Conservation (phyloP, 2,797 vertebrate genomes). For the Oryzias sinensis region DNA sequence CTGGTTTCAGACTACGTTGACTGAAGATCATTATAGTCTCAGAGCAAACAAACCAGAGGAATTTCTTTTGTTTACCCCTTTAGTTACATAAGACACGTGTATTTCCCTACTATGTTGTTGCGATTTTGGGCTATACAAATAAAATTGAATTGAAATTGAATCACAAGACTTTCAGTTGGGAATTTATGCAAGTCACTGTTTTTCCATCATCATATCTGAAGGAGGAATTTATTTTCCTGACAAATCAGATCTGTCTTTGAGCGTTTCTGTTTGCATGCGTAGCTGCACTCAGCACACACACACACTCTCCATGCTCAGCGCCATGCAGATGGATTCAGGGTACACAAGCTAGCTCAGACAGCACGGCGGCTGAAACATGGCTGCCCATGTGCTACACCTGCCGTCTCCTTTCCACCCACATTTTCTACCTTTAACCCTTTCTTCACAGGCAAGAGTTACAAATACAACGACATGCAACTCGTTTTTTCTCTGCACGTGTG, state of each 20-base stretch:
- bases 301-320: slow-evolving; percentile 20
- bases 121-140: too few species aligned
- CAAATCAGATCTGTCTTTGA: slow-evolving; percentile 20
- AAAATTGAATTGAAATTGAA: too few species aligned
- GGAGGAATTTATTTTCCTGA: slow-evolving; percentile 26
- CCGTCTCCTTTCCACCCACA: slow-evolving; percentile 28
- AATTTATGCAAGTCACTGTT: too few species aligned
- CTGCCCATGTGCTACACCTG: slow-evolving; percentile 46
- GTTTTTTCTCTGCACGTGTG: slow-evolving; percentile 16
- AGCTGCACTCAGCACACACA: slow-evolving; percentile 15
- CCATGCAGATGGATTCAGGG: slow-evolving; percentile 23
- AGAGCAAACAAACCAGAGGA: slow-evolving; percentile 30
- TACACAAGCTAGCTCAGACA: slow-evolving; percentile 36
- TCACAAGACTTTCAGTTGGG: too few species aligned
- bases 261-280: slow-evolving; percentile 19
- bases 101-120: too few species aligned
- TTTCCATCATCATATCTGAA: background rate
- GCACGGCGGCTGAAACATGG: slow-evolving; percentile 51
- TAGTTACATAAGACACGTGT: background rate
- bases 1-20: slow-evolving; percentile 24
- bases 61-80: too few species aligned
- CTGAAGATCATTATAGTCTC: slow-evolving; percentile 46
- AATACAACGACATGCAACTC: background rate
- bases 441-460: background rate
- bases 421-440: slow-evolving; percentile 32